phyloP scores from a whole-genome alignment of 2,888 invertebrate genomes.

The Petrophora chlorosata region DNA sequence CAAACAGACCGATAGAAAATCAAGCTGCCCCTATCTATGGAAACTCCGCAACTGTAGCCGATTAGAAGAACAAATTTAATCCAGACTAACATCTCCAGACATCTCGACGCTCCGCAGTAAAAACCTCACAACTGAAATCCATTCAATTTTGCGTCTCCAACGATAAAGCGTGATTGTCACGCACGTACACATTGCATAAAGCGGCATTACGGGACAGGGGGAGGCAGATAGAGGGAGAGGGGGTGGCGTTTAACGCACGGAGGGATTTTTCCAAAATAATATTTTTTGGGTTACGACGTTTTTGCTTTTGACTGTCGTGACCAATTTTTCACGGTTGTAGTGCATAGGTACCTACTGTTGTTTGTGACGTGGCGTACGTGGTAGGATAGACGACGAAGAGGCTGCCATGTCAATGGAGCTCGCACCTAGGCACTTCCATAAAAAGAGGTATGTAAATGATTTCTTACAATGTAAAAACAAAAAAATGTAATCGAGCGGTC shows the following conservation, averaged over 20 bases:
- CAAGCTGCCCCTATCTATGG: too few relatives aligned
- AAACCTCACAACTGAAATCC: constrained; percentile 53
- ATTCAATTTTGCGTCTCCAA: constrained; percentile 71
- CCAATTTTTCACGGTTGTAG: constrained; percentile 30
- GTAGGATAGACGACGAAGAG: too few relatives aligned
- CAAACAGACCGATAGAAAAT: too few relatives aligned
- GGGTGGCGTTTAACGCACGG: constrained; percentile 66
- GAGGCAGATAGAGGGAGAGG: constrained; percentile 12
- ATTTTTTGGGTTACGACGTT: constrained; percentile 51
- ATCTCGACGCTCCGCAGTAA: constrained; percentile 33
- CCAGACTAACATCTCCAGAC: constrained; percentile 24
- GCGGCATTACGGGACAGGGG: constrained; percentile 51
- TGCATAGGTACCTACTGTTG: not conserved
- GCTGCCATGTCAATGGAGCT: too few relatives aligned
- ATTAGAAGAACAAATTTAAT: constrained; percentile 31
- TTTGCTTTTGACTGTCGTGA: constrained; percentile 33
- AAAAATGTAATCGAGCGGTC: too few relatives aligned
- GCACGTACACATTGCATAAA: constrained; percentile 78
- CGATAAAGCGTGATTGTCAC: constrained; percentile 80
- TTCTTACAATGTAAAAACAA: too few relatives aligned
- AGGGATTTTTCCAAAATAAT: constrained; percentile 60
- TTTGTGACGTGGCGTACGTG: not conserved
- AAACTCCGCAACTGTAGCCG: too few relatives aligned
- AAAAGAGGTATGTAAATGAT: too few relatives aligned
- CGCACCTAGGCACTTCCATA: too few relatives aligned